Conservation (phyloP, 2,888 invertebrate species). For the Phorcus lineatus region DNA sequence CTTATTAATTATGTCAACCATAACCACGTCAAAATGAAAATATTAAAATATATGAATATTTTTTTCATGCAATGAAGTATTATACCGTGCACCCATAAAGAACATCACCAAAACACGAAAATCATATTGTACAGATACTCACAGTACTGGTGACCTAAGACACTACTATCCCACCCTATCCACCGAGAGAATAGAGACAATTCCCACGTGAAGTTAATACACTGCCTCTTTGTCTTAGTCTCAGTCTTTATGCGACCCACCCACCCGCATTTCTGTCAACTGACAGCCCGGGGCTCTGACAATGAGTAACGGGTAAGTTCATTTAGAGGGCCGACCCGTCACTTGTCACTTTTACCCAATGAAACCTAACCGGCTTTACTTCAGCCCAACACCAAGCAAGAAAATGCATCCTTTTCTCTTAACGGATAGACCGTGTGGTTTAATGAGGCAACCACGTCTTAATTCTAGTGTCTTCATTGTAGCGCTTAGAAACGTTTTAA, state of each 20-base stretch:
- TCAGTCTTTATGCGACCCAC: neutral
- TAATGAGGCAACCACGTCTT: neutral
- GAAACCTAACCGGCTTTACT: neutral
- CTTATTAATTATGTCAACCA: too few species aligned
- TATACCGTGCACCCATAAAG: too few species aligned
- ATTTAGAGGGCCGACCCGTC: neutral
- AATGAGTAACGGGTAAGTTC: conserved; percentile 7
- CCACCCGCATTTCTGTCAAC: conserved; percentile 4
- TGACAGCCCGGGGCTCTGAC: neutral
- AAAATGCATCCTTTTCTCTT: conserved; percentile 13
- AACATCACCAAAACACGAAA: too few species aligned
- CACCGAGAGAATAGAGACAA: neutral
- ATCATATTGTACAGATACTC: too few species aligned
- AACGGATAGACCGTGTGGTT: neutral
- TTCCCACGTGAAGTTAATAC: conserved; percentile 5
- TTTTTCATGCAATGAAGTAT: too few species aligned
- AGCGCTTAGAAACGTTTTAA: neutral
- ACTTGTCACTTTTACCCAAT: neutral
- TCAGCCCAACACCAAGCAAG: neutral
- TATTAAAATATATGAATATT: too few species aligned
- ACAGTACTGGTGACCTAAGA: too few species aligned
- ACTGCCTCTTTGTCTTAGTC: neutral
- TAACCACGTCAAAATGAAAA: too few species aligned
- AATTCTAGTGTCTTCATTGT: neutral
- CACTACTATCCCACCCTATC: neutral